phyloP scores from a whole-genome alignment of 2,797 vertebrate species.

The Gobio occitaniae region DNA sequence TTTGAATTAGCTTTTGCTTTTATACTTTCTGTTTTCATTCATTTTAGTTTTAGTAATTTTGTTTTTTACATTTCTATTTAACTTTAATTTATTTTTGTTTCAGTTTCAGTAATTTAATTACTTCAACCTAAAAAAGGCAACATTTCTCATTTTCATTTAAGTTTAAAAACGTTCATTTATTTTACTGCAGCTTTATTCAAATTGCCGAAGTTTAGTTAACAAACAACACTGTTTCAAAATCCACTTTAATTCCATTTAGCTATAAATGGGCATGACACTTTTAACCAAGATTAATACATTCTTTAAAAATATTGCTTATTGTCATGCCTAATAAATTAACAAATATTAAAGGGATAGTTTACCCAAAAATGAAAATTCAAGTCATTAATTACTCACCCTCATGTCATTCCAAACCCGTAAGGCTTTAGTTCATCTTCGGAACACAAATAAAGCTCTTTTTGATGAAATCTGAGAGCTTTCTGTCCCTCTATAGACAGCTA shows the following conservation, averaged over 20 bases:
- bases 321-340: neutral
- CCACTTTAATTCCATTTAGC: neutral
- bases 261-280: neutral
- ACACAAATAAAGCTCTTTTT: too few species aligned
- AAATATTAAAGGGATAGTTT: neutral
- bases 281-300: neutral
- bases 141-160: neutral
- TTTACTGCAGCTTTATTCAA: neutral
- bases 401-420: too few species aligned
- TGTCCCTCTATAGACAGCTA: too few species aligned
- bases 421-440: too few species aligned
- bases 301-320: neutral
- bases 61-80: neutral
- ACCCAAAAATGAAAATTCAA: too few species aligned
- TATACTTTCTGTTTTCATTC: neutral
- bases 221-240: neutral
- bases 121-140: neutral
- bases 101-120: neutral
- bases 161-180: neutral
- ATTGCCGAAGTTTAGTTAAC: neutral
- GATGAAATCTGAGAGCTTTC: too few species aligned
- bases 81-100: neutral
- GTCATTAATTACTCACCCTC: too few species aligned
- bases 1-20: neutral
- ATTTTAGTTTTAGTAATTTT: neutral